Evolutionary conservation across 2,113 vertebrate species (phyloP).

Genomic region (Microtus montanus): DNA sequence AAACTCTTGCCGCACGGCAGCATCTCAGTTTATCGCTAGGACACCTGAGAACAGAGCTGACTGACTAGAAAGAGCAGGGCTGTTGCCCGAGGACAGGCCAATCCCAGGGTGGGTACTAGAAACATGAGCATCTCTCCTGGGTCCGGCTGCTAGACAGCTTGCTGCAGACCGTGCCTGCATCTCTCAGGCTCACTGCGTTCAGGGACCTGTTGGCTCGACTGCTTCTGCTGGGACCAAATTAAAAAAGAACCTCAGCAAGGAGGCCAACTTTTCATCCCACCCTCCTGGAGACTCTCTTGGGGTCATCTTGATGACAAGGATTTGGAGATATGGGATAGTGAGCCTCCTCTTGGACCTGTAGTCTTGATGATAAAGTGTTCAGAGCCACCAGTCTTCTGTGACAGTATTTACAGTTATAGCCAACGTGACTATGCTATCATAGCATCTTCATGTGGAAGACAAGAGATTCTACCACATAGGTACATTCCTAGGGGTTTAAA

Average conservation of each 20-base stretch:
- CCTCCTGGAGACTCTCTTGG: not conserved
- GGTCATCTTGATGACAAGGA: not conserved
- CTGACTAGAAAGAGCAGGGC: not conserved
- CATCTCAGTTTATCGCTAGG: not conserved
- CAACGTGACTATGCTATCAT: not conserved
- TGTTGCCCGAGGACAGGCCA: not conserved
- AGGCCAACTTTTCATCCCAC: not conserved
- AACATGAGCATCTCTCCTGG: not conserved
- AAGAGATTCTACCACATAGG: not conserved
- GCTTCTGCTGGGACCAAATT: slow-evolving; percentile 2
- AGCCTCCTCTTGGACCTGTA: not conserved
- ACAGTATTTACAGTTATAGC: not conserved
- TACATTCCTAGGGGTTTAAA: not conserved
- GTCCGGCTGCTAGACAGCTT: not conserved
- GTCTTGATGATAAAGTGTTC: not conserved
- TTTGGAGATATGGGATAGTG: accelerated
- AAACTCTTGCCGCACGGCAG: not conserved
- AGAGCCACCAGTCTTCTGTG: not conserved
- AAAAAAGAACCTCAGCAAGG: not conserved
- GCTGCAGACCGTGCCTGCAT: not conserved
- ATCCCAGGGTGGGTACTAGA: not conserved
- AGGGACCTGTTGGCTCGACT: not conserved
- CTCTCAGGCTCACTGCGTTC: accelerated
- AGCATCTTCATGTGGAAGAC: not conserved
- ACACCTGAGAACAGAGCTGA: slow-evolving; percentile 29